phyloP scores from a whole-genome alignment of 2,888 invertebrate genomes.

The Erannis defoliaria region DNA sequence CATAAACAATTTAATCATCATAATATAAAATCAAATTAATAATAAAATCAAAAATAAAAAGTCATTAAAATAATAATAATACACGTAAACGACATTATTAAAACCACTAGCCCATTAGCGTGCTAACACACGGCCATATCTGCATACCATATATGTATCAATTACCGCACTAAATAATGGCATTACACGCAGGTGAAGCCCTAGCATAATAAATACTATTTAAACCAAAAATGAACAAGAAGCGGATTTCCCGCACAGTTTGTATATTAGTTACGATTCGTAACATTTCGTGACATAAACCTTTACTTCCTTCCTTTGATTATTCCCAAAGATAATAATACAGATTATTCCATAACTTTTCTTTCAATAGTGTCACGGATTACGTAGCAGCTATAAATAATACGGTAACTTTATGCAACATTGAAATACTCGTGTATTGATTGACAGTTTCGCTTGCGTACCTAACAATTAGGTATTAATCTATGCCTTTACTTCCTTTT shows the following conservation, averaged over 20 bases:
- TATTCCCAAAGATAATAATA: too few relatives aligned
- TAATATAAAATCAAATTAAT: too few relatives aligned
- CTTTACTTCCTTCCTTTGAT: constrained; percentile 26
- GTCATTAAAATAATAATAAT: too few relatives aligned
- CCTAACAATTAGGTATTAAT: constrained; percentile 8
- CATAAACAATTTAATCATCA: too few relatives aligned
- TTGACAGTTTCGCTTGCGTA: constrained; percentile 19
- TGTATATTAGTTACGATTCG: constrained; percentile 11
- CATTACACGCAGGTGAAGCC: too few relatives aligned
- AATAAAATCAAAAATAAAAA: too few relatives aligned
- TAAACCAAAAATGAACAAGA: neutral
- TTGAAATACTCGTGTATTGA: constrained; percentile 7
- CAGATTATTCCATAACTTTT: constrained; percentile 16
- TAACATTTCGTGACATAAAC: constrained; percentile 20
- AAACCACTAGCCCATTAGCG: too few relatives aligned
- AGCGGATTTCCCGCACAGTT: constrained; percentile 15
- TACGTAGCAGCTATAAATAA: constrained; percentile 3
- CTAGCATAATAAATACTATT: neutral
- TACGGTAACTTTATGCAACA: constrained; percentile 26
- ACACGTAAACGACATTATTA: too few relatives aligned
- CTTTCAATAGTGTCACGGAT: constrained; percentile 6
- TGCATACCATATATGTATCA: neutral
- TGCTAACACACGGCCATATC: too few relatives aligned
- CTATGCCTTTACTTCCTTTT: constrained; percentile 6
- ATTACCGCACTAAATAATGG: too few relatives aligned